phyloP scores from a whole-genome alignment of 2,888 invertebrate genomes.

The Papilio elwesi region DNA sequence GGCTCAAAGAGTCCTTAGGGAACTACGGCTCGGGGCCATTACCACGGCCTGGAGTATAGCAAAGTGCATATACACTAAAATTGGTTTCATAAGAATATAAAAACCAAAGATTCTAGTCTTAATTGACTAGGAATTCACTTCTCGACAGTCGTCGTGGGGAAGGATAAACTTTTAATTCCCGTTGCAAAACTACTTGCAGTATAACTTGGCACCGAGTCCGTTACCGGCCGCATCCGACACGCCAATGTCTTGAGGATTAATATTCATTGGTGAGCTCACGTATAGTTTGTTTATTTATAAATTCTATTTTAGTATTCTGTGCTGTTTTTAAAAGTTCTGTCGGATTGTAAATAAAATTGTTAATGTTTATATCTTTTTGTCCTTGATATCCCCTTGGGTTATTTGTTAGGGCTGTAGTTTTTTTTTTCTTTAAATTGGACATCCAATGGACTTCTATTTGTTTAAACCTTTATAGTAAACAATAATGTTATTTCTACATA shows the following conservation, averaged over 20 bases:
- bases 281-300: slow-evolving; percentile 12
- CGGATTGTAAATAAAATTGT: slow-evolving; percentile 1
- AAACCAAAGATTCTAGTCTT: neutral
- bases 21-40: no score
- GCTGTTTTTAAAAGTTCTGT: neutral
- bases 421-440: no score
- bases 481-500: no score
- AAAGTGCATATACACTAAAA: no score
- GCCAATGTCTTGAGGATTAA: neutral
- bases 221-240: neutral
- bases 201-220: slow-evolving; percentile 30
- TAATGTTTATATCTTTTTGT: neutral
- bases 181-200: slow-evolving; percentile 25
- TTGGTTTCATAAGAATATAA: no score
- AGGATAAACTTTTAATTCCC: neutral
- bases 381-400: neutral
- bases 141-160: neutral
- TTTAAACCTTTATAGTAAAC: no score
- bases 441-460: no score
- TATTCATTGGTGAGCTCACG: slow-evolving; percentile 12
- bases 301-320: slow-evolving; percentile 13
- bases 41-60: no score
- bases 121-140: neutral
- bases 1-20: no score
- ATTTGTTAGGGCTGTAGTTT: no score